Evolutionary conservation across 2,113 vertebrate genomes (phyloP).

Genomic region (Athene cunicularia): DNA sequence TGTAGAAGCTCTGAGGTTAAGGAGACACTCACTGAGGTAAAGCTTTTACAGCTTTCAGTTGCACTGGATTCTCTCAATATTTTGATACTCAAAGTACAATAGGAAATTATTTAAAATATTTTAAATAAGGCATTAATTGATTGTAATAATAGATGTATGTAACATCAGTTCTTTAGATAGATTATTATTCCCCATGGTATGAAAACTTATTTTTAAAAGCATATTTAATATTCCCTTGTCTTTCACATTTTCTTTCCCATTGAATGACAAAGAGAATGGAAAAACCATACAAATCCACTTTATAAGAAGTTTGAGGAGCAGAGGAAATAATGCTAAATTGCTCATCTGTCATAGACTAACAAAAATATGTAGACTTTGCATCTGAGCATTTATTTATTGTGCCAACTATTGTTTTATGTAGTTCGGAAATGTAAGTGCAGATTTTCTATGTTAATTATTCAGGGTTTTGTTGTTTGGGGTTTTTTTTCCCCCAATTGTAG

Average conservation of each 20-base stretch:
- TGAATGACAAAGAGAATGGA: neutral
- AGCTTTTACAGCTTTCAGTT: neutral
- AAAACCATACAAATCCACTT: neutral
- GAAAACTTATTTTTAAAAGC: neutral
- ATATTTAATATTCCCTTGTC: neutral
- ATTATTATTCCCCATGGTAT: neutral
- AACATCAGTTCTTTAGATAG: neutral
- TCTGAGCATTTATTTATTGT: neutral
- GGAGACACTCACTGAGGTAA: neutral
- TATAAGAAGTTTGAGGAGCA: neutral
- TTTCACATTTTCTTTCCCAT: neutral
- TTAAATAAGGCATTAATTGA: neutral
- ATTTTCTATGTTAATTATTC: neutral
- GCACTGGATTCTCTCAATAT: neutral
- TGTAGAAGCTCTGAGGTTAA: neutral
- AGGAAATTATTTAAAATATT: neutral
- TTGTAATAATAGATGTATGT: neutral
- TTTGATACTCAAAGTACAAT: neutral
- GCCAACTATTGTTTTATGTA: neutral
- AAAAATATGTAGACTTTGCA: neutral
- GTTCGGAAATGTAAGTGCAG: neutral
- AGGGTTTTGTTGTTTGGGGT: neutral
- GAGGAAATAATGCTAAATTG: neutral
- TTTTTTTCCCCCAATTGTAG: neutral
- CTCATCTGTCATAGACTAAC: fast-evolving